Conservation (phyloP, 2,888 invertebrate species). For the Bombyx huttoni region DNA sequence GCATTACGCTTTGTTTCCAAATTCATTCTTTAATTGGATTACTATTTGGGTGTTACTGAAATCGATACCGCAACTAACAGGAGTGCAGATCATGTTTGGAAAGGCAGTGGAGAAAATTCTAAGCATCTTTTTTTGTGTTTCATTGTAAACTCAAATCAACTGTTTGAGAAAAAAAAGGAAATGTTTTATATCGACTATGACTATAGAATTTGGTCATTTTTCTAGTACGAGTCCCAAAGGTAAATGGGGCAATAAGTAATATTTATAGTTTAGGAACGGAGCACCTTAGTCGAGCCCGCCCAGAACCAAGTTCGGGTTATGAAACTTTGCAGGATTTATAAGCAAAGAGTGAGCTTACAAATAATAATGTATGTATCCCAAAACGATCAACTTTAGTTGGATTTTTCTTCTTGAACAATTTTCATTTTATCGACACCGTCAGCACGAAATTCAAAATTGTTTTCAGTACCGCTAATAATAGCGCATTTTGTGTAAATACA, state of each 20-base stretch:
- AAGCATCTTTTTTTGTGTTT: not conserved
- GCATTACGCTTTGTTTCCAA: not conserved
- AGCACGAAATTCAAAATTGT: slow-evolving; percentile 2
- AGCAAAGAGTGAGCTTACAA: slow-evolving; percentile 24
- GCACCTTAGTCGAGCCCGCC: slow-evolving; percentile 33
- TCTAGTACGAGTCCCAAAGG: not conserved
- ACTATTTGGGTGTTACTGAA: not conserved
- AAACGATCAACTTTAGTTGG: slow-evolving; percentile 21
- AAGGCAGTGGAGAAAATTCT: not conserved
- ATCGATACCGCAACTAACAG: not conserved
- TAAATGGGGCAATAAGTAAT: slow-evolving; percentile 35
- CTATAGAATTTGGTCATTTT: slow-evolving; percentile 4
- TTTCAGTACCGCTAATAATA: not conserved
- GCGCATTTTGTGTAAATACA: not conserved
- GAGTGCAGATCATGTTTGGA: not conserved
- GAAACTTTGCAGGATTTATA: slow-evolving; percentile 37
- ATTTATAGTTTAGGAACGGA: slow-evolving; percentile 33
- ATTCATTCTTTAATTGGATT: not conserved
- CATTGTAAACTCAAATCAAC: not conserved
- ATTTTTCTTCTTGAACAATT: slow-evolving; percentile 23
- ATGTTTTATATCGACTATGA: too few relatives aligned
- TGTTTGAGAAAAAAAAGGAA: too few relatives aligned
- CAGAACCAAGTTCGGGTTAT: slow-evolving; percentile 24
- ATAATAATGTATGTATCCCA: slow-evolving; percentile 18
- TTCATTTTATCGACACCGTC: slow-evolving; percentile 5